Percentiles rank a stretch among this genome's conserved stretches.
phyloP scores from a whole-genome alignment of 2,797 vertebrate genomes.

The Megalops cyprinoides region DNA sequence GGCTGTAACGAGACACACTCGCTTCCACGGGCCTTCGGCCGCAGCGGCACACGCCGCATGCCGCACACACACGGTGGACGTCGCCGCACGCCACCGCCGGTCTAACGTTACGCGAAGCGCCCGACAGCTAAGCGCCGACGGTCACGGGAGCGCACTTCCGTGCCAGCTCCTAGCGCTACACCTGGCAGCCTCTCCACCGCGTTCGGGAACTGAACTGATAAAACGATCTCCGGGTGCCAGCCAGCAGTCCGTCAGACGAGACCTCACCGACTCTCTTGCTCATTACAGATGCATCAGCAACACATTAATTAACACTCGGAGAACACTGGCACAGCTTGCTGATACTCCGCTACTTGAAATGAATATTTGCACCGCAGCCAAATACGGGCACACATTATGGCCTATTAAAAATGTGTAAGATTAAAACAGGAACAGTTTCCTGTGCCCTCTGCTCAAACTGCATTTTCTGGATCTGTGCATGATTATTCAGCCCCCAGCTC shows the following conservation, averaged over 20 bases:
- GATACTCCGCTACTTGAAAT: neutral
- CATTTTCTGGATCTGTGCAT: neutral
- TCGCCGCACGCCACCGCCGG: neutral
- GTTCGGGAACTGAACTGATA: neutral
- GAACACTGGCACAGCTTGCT: neutral
- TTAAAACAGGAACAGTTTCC: neutral
- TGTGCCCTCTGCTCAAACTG: neutral
- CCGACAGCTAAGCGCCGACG: neutral
- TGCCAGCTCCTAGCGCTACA: neutral
- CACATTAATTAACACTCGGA: conserved; percentile 15
- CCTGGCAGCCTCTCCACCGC: neutral
- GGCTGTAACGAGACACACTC: conserved; percentile 30
- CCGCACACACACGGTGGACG: neutral
- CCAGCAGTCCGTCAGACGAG: neutral
- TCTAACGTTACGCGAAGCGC: neutral
- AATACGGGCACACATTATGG: neutral
- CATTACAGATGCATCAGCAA: neutral
- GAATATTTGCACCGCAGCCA: neutral
- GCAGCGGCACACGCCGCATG: neutral
- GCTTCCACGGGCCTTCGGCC: no score
- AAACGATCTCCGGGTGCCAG: neutral
- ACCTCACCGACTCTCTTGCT: neutral
- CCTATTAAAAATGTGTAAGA: neutral
- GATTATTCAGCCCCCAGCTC: neutral
- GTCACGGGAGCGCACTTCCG: neutral